phyloP scores from a whole-genome alignment of 2,113 vertebrate species.

The Tautogolabrus adspersus region DNA sequence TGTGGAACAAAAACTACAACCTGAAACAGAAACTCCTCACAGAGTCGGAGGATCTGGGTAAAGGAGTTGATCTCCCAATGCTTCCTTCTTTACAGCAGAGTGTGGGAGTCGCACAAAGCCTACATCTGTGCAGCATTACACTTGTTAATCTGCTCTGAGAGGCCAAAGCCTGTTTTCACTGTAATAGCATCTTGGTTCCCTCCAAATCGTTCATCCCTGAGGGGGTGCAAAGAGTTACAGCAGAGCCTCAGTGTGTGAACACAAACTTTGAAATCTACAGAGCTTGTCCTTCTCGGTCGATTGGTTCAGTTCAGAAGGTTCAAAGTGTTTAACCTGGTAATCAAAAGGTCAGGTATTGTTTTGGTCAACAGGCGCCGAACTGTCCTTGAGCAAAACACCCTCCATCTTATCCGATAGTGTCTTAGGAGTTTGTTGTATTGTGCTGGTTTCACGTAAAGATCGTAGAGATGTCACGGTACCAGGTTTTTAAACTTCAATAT shows the following conservation, averaged over 20 bases:
- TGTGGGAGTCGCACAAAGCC: conserved; percentile 28
- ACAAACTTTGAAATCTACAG: conserved; percentile 32
- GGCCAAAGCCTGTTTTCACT: conserved; percentile 47
- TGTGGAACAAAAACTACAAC: background rate
- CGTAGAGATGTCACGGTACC: too few relatives aligned
- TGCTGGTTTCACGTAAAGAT: too few relatives aligned
- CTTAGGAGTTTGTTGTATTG: too few relatives aligned
- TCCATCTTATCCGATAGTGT: too few relatives aligned
- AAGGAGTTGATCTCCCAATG: background rate
- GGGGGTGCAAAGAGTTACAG: background rate
- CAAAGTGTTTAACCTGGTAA: background rate
- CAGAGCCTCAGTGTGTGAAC: background rate
- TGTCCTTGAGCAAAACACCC: too few relatives aligned
- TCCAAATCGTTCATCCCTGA: conserved; percentile 37
- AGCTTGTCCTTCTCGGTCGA: conserved; percentile 3
- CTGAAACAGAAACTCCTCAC: background rate
- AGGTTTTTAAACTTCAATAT: too few relatives aligned
- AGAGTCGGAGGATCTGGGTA: background rate
- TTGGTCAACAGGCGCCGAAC: too few relatives aligned
- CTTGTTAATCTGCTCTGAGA: conserved; percentile 49
- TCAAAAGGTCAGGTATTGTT: too few relatives aligned
- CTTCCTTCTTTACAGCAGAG: conserved; percentile 5
- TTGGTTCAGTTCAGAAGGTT: background rate
- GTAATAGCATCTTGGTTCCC: conserved; percentile 57
- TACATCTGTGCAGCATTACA: conserved; percentile 64